phyloP scores from a whole-genome alignment of 2,113 vertebrate species.

The Geothlypis trichas region DNA sequence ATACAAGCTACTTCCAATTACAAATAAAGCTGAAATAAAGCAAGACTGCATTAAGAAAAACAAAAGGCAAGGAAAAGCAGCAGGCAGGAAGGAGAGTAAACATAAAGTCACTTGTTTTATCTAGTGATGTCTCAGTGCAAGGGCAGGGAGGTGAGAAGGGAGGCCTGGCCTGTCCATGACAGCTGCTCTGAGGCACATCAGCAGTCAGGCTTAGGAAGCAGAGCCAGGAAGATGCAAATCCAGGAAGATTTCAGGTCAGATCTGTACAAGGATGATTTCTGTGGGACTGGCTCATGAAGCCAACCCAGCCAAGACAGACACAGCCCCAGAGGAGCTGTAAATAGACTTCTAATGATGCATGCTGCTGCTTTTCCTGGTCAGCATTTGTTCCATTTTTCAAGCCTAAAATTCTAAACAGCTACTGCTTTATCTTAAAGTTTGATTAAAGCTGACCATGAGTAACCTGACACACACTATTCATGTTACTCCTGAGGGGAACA shows the following conservation, averaged over 20 bases:
- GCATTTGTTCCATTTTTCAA: not conserved
- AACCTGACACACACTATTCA: not conserved
- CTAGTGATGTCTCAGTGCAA: not conserved
- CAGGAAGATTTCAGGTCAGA: not conserved
- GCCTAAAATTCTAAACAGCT: not conserved
- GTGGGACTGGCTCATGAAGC: not conserved
- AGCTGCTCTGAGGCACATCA: not conserved
- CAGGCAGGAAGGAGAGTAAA: not conserved
- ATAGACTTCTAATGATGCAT: rapidly evolving
- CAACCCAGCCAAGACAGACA: not conserved
- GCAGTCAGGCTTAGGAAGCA: not conserved
- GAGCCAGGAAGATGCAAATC: not conserved
- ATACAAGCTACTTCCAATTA: not conserved
- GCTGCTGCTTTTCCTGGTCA: not conserved
- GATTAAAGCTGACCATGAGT: not conserved
- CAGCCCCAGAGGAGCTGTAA: not conserved
- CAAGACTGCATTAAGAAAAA: not conserved
- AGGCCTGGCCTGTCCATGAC: not conserved
- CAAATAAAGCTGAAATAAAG: not conserved
- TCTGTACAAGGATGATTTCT: not conserved
- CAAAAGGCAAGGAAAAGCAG: not conserved
- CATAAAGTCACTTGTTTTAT: not conserved
- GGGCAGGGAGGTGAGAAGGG: not conserved
- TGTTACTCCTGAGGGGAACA: not conserved
- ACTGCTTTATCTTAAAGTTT: not conserved